phyloP scores from a whole-genome alignment of 2,113 vertebrate genomes.

The Oophaga pumilio region DNA sequence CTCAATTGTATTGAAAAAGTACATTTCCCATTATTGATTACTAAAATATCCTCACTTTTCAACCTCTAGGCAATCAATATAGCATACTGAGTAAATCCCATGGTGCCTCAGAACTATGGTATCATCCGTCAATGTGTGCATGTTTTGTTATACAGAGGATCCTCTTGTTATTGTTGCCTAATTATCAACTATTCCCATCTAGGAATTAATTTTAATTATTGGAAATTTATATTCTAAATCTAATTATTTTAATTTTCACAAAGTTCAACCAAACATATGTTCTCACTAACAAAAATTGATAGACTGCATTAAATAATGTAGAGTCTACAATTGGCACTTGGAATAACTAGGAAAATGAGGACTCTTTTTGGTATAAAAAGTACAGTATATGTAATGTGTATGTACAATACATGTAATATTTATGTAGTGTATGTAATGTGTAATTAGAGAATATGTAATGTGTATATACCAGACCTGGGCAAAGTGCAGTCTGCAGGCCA shows the following conservation, averaged over 20 bases:
- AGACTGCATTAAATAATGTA: neutral
- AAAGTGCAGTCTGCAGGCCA: too few relatives aligned
- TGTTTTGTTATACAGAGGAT: neutral
- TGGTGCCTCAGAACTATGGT: neutral
- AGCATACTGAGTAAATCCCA: slow-evolving; percentile 3
- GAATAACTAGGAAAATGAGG: neutral
- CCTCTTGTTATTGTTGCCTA: neutral
- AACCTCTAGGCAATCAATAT: neutral
- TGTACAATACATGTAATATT: neutral
- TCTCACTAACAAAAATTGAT: neutral
- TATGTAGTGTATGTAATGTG: too few relatives aligned
- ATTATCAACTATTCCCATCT: neutral
- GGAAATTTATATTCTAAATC: neutral
- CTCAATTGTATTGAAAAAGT: neutral
- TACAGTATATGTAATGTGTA: neutral
- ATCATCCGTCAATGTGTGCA: neutral
- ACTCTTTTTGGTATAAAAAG: neutral
- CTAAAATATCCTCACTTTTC: neutral
- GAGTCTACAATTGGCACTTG: neutral
- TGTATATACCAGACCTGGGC: too few relatives aligned
- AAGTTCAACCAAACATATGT: slow-evolving; percentile 4
- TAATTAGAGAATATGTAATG: too few relatives aligned
- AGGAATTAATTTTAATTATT: neutral
- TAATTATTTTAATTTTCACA: neutral
- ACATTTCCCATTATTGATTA: slow-evolving; percentile 24